Conservation (phyloP, 2,797 vertebrate species). For the Acanthurus leucopareius region DNA sequence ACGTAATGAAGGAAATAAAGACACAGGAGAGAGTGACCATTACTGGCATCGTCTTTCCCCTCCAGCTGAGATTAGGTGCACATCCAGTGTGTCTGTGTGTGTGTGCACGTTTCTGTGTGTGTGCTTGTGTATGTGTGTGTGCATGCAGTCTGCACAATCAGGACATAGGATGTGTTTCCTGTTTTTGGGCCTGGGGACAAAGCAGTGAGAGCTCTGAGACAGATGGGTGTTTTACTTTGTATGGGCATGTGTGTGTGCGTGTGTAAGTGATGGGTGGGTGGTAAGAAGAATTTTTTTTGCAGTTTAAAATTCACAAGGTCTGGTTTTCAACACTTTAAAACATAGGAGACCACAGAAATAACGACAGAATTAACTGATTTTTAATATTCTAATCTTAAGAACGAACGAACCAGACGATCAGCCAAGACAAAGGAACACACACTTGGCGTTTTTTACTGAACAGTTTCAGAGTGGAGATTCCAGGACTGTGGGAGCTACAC, state of each 20-base stretch:
- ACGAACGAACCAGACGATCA: too few species aligned
- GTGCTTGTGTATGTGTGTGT: not conserved
- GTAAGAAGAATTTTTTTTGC: not conserved
- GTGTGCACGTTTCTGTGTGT: slow-evolving; percentile 21
- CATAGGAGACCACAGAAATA: too few species aligned
- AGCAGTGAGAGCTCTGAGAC: slow-evolving; percentile 49
- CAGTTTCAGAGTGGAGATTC: too few species aligned
- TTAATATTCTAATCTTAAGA: too few species aligned
- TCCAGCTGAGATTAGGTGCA: slow-evolving; percentile 59
- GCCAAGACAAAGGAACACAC: too few species aligned
- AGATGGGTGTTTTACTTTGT: slow-evolving; percentile 37
- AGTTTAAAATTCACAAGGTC: not conserved
- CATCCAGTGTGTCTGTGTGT: slow-evolving; percentile 31
- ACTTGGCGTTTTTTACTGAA: too few species aligned
- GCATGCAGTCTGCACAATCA: slow-evolving; percentile 20
- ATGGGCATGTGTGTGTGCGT: slow-evolving; percentile 20
- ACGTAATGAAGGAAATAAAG: slow-evolving; percentile 56
- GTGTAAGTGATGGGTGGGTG: not conserved
- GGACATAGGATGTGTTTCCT: slow-evolving; percentile 77
- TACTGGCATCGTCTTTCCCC: slow-evolving; percentile 50
- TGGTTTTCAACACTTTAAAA: not conserved
- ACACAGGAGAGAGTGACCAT: slow-evolving; percentile 48
- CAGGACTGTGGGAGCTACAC: too few species aligned
- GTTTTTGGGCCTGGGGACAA: slow-evolving; percentile 54
- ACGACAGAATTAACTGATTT: too few species aligned